Conservation (phyloP, 35 echinoderm and acorn worm genomes). For the Heliocidaris tuberculata region DNA sequence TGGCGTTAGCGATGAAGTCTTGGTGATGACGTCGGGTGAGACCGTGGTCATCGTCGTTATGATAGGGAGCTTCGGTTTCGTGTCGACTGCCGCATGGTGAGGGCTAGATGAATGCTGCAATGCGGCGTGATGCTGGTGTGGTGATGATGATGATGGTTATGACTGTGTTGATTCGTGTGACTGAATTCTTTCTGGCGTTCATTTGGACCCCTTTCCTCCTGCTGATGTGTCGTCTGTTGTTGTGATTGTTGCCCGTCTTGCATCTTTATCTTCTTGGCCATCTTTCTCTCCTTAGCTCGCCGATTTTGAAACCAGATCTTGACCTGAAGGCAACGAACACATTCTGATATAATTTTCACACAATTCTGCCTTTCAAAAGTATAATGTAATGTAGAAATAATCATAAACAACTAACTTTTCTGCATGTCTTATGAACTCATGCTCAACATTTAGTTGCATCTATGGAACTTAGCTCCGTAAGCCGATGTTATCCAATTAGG, state of each 20-base stretch:
- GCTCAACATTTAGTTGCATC: no score
- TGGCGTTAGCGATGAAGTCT: neutral
- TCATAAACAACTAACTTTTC: no score
- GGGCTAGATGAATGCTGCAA: neutral
- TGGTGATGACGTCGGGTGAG: neutral
- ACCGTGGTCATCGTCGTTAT: neutral
- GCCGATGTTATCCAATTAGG: no score
- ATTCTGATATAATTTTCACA: no score
- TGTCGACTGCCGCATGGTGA: neutral
- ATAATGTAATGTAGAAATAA: no score
- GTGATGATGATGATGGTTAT: neutral
- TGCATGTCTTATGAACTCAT: no score
- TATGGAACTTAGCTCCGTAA: no score
- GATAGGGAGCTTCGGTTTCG: conserved; percentile 38
- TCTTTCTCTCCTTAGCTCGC: conserved; percentile 91
- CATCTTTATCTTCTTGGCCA: conserved; percentile 67
- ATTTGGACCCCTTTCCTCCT: neutral
- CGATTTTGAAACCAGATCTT: conserved; percentile 99
- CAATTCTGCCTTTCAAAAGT: no score
- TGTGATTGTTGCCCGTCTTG: conserved; percentile 6
- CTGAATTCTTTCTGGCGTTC: neutral
- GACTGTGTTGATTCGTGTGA: neutral
- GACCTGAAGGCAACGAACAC: conserved; percentile 47
- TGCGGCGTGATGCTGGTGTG: neutral
- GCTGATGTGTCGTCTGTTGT: neutral